Percentiles rank a stretch among this genome's conserved stretches.
Evolutionary conservation across 2,797 vertebrate species (phyloP).

Genomic region (Lerista edwardsae): DNA sequence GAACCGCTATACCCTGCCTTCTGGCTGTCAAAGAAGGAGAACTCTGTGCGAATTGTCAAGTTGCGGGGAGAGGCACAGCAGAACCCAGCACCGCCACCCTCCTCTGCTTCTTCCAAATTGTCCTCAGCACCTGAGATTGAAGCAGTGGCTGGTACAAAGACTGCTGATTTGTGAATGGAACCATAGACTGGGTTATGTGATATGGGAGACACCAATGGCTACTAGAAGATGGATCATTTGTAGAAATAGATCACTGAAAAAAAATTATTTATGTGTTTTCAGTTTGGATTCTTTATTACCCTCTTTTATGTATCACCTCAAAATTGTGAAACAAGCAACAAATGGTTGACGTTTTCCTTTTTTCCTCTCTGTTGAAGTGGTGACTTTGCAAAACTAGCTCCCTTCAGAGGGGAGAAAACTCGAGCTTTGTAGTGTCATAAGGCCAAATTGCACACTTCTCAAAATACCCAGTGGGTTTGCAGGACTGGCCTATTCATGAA

Average conservation of each 20-base stretch:
- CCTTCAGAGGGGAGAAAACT: not conserved
- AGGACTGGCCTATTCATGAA: too few relatives aligned
- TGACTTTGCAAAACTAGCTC: not conserved
- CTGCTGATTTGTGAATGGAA: not conserved
- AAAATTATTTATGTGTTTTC: not conserved
- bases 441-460: too few relatives aligned
- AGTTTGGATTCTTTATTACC: not conserved
- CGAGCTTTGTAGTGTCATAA: not conserved
- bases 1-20: slow-evolving; percentile 83
- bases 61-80: slow-evolving; percentile 54
- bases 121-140: not conserved
- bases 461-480: too few relatives aligned
- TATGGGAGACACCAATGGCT: not conserved
- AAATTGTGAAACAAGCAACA: not conserved
- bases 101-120: not conserved
- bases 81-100: not conserved
- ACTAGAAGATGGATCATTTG: not conserved
- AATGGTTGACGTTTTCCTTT: not conserved
- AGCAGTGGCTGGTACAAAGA: not conserved
- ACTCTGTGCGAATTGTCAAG: slow-evolving; percentile 64
- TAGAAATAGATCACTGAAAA: not conserved
- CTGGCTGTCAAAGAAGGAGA: slow-evolving; percentile 89
- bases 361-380: not conserved
- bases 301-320: not conserved
- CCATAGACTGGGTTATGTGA: not conserved